Conservation (phyloP, 2,888 invertebrate species). For the Lasioglossum villosulum region DNA sequence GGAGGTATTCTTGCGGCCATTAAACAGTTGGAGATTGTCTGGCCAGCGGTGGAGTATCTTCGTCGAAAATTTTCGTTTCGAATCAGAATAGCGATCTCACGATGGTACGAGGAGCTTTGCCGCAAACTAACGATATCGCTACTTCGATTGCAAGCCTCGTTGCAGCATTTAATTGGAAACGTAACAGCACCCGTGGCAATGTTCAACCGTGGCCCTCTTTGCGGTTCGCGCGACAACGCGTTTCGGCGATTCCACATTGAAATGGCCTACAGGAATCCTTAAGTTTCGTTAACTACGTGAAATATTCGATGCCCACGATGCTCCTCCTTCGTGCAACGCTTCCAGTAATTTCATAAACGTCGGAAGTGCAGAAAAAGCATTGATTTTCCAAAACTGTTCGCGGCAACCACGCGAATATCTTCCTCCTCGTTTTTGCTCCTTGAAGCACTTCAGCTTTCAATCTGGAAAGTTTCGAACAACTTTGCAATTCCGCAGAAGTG, state of each 20-base stretch:
- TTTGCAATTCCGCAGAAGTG: constrained; percentile 19
- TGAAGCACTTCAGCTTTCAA: constrained; percentile 24
- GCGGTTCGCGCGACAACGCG: not conserved
- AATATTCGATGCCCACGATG: not conserved
- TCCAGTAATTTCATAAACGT: not conserved
- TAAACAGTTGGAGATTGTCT: constrained; percentile 1
- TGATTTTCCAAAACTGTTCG: constrained; percentile 14
- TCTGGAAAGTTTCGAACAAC: not conserved
- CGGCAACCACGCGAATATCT: not conserved
- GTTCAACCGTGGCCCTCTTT: constrained; percentile 40
- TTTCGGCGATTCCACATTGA: not conserved
- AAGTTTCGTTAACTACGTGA: not conserved
- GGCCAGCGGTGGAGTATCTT: not conserved
- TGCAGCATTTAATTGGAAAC: constrained; percentile 43
- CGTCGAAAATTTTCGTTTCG: constrained; percentile 43
- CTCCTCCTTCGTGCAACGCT: not conserved
- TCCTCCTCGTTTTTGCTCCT: not conserved
- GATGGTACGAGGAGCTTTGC: constrained; percentile 49
- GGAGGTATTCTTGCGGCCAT: not conserved
- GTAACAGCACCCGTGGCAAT: constrained; percentile 33
- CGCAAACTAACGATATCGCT: constrained; percentile 47
- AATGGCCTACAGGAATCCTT: not conserved
- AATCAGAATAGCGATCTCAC: constrained; percentile 44
- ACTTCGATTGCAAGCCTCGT: constrained; percentile 31
- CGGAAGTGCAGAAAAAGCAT: not conserved